Conservation (phyloP, 1,140 invertebrate species). For the Linepithema humile region DNA sequence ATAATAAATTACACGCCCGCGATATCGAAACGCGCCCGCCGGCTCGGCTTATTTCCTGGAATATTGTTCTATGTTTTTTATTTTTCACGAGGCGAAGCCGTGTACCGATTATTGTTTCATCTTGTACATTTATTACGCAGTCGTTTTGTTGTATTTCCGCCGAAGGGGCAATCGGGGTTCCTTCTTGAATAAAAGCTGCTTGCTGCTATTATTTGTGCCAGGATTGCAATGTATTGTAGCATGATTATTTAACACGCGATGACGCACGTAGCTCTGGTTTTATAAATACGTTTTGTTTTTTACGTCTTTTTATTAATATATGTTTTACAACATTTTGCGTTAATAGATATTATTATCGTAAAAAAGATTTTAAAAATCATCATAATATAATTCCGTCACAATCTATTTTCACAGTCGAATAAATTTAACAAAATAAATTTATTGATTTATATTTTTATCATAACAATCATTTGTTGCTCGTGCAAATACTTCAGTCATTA, state of each 20-base stretch:
- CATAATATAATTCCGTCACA: no score
- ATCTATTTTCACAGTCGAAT: not conserved
- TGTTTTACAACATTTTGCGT: not conserved
- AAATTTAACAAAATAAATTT: not conserved
- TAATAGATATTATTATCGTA: no score
- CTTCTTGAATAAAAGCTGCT: not conserved
- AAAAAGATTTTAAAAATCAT: no score
- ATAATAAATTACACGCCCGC: constrained; percentile 35
- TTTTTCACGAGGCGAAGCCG: not conserved
- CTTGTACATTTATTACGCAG: not conserved
- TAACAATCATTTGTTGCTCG: no score
- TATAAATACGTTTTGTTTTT: not conserved
- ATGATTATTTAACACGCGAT: constrained; percentile 10
- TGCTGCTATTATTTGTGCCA: not conserved
- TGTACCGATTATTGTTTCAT: not conserved
- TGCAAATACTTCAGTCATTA: not conserved
- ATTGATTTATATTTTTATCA: no score
- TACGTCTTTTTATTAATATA: not conserved
- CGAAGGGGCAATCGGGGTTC: not conserved
- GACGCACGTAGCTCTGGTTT: not conserved
- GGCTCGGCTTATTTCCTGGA: constrained; percentile 9
- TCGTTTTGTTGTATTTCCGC: not conserved
- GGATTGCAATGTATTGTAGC: not conserved
- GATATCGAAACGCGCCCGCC: not conserved
- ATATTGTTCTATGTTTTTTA: not conserved